These are phyloP conservation scores for Burhinus oedicnemus DNA, from an alignment of 2,113 vertebrate genomes.

Conservation along the genomic window DNA sequence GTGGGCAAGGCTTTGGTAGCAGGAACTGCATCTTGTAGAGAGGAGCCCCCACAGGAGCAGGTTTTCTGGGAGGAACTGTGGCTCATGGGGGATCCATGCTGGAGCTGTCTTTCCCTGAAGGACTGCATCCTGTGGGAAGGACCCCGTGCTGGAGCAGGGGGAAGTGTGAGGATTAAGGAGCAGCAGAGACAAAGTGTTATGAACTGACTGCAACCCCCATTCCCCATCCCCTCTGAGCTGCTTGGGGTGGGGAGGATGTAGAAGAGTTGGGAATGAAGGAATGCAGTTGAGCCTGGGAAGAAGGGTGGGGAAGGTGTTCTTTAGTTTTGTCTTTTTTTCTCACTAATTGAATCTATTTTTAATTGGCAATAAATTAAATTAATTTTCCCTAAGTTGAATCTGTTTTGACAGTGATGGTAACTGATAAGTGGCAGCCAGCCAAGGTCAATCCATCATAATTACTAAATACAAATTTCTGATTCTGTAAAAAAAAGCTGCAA, in stretches of 20 bases:
- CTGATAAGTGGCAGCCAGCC: neutral
- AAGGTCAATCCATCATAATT: neutral
- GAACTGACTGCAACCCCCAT: neutral
- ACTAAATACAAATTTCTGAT: neutral
- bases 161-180: neutral
- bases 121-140: neutral
- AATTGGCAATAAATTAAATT: too few species aligned
- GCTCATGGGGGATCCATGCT: neutral
- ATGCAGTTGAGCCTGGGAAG: neutral
- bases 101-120: neutral
- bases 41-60: neutral
- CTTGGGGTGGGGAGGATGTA: neutral
- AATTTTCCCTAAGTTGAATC: too few species aligned
- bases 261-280: neutral
- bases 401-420: too few species aligned
- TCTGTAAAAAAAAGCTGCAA: neutral
- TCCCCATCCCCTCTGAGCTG: neutral
- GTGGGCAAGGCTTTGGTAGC: neutral
- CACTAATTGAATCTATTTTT: too few species aligned
- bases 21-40: neutral
- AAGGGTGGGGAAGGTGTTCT: neutral
- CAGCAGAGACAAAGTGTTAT: neutral
- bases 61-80: neutral
- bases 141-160: neutral
- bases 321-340: neutral